Conservation (phyloP, 2,888 invertebrate species). For the Nomada ferruginata region DNA sequence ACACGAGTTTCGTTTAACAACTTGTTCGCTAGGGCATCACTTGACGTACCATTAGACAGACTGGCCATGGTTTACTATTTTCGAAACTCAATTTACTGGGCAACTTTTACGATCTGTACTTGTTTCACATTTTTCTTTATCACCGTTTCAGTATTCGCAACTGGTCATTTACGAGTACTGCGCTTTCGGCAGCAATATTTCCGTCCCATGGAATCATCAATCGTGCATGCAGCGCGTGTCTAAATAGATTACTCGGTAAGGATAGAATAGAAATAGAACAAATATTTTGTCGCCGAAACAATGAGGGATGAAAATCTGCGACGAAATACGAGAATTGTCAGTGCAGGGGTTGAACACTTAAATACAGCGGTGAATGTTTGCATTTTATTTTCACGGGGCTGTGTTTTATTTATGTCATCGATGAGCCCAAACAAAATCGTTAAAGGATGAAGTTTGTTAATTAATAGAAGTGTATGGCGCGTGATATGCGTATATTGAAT, state of each 20-base stretch:
- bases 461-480: too few relatives aligned
- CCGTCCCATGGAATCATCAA: conserved; percentile 58
- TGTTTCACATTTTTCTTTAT: background rate
- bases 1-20: conserved; percentile 54
- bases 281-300: background rate
- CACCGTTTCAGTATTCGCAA: conserved; percentile 15
- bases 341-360: background rate
- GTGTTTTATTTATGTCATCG: background rate
- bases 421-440: background rate
- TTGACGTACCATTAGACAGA: conserved; percentile 69
- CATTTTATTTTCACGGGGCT: background rate
- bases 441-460: background rate
- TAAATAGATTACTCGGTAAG: background rate
- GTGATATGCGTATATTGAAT: too few relatives aligned
- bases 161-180: conserved; percentile 43
- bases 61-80: conserved; percentile 58
- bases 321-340: background rate
- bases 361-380: too few relatives aligned
- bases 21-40: conserved; percentile 66
- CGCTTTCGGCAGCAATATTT: conserved; percentile 56
- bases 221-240: conserved; percentile 34
- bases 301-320: background rate
- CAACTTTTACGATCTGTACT: conserved; percentile 60
- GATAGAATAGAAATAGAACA: background rate
- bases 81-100: conserved; percentile 69